phyloP scores from a whole-genome alignment of 2,888 invertebrate genomes.

The Trissolcus japonicus region DNA sequence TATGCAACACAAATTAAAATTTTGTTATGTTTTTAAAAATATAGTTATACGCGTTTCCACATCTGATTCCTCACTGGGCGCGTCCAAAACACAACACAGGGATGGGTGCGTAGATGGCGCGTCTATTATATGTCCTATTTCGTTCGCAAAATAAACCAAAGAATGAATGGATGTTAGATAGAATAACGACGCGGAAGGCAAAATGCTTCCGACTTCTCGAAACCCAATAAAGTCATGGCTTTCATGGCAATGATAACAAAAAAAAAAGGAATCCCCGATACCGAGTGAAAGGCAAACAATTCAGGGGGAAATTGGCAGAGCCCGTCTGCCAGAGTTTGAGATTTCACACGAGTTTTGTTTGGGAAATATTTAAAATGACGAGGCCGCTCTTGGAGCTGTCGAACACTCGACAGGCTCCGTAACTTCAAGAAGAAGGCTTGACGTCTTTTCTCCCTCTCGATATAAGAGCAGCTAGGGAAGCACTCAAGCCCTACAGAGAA shows the following conservation, averaged over 20 bases:
- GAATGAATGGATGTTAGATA: neutral
- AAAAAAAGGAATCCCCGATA: neutral
- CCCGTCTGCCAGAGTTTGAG: conserved; percentile 5
- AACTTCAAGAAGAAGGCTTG: conserved; percentile 31
- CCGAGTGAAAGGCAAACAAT: no score
- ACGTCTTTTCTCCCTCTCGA: conserved; percentile 34
- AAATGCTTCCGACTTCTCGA: no score
- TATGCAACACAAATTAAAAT: no score
- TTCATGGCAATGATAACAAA: neutral
- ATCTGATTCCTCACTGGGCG: conserved; percentile 36
- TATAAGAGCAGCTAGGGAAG: conserved; percentile 43
- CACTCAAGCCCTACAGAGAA: conserved; percentile 27
- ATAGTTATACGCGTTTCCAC: neutral
- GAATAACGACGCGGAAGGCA: no score
- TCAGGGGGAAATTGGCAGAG: no score
- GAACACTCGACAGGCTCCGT: conserved; percentile 38
- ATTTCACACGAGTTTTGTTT: conserved; percentile 30
- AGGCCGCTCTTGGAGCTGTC: conserved; percentile 42
- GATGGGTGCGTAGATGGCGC: conserved; percentile 24
- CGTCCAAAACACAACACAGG: conserved; percentile 32
- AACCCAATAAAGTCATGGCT: no score
- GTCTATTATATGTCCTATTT: conserved; percentile 10
- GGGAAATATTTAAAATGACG: conserved; percentile 49
- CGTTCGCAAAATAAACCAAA: neutral
- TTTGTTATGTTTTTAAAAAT: no score